phyloP scores from a whole-genome alignment of 2,113 vertebrate species.

The Enhydra lutris region DNA sequence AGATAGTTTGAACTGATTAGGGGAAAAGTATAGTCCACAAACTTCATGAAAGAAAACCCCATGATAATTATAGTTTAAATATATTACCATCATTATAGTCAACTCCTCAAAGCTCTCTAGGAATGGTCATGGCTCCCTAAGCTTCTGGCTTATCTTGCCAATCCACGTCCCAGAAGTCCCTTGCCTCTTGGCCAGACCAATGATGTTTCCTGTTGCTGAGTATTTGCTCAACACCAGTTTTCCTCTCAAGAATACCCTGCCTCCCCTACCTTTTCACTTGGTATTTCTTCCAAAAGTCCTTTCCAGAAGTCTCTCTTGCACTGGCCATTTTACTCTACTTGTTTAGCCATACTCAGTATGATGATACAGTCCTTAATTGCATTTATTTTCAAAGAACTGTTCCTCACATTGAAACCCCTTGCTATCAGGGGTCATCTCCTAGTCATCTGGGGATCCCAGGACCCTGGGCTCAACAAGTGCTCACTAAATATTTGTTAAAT shows the following conservation, averaged over 20 bases:
- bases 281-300: not conserved
- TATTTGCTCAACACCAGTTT: not conserved
- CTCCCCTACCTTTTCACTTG: not conserved
- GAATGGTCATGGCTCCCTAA: not conserved
- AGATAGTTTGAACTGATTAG: not conserved
- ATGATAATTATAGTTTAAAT: not conserved
- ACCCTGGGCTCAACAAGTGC: not conserved
- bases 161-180: too few species aligned
- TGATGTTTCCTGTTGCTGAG: not conserved
- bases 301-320: not conserved
- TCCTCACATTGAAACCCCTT: not conserved
- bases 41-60: not conserved
- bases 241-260: not conserved
- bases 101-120: not conserved
- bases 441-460: not conserved
- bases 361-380: not conserved
- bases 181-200: fast-evolving
- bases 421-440: not conserved
- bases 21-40: not conserved
- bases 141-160: not conserved
- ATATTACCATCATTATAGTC: not conserved
- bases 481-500: not conserved
- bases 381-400: not conserved
- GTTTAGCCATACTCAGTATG: not conserved
- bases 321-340: not conserved